Conservation (phyloP, 2,888 invertebrate genomes). For the Caradrina clavipalpis region DNA sequence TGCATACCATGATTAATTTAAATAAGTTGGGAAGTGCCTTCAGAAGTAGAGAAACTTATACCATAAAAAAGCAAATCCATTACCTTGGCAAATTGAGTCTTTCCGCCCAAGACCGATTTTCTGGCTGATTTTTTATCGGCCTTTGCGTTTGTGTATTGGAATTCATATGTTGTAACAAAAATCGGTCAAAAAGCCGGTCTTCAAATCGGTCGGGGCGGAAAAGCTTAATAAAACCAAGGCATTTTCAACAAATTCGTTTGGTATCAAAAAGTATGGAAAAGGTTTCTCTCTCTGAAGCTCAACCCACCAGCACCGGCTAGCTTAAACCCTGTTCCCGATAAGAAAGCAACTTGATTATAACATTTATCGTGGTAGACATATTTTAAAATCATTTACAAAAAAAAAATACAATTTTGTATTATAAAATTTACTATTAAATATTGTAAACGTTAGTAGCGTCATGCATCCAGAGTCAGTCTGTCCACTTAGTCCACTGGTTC, state of each 20-base stretch:
- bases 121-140: no score
- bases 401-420: not conserved
- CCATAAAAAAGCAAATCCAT: not conserved
- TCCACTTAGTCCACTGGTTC: no score
- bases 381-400: not conserved
- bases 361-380: not conserved
- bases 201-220: no score
- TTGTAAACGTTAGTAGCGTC: no score
- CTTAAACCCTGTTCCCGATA: conserved; percentile 30
- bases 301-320: not conserved
- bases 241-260: not conserved
- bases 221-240: no score
- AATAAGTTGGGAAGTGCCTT: not conserved
- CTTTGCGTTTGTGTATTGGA: no score
- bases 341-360: not conserved
- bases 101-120: no score
- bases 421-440: not conserved
- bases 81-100: not conserved
- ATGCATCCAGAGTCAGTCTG: no score
- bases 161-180: no score
- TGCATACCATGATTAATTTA: conserved; percentile 18
- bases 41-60: not conserved
- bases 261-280: not conserved
- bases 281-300: not conserved
- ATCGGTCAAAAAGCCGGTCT: no score